Percentiles rank a stretch among this genome's conserved stretches.
Evolutionary conservation across 1,140 invertebrate species (phyloP).

Genomic region (Galendromus occidentalis): DNA sequence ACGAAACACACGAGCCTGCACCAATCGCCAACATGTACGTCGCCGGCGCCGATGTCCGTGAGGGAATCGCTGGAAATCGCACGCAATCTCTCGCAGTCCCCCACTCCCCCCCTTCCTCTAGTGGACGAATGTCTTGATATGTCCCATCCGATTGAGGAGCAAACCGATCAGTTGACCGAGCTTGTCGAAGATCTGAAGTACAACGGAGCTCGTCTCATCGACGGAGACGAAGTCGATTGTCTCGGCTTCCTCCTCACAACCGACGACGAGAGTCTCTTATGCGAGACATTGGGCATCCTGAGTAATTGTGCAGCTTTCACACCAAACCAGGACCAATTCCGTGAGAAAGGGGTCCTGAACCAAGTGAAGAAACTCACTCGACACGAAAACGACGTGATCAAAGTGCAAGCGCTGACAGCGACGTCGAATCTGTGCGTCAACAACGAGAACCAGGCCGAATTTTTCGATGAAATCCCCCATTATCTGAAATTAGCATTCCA

Average conservation of each 20-base stretch:
- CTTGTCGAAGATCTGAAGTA: conserved; percentile 10
- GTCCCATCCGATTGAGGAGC: neutral
- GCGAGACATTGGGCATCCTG: neutral
- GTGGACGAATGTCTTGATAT: neutral
- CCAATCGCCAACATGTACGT: neutral
- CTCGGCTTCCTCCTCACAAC: conserved; percentile 5
- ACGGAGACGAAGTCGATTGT: neutral
- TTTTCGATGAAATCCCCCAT: neutral
- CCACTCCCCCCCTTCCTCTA: neutral
- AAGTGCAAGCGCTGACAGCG: neutral
- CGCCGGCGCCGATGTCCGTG: neutral
- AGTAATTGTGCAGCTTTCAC: neutral
- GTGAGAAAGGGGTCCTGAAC: neutral
- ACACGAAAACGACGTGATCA: conserved; percentile 4
- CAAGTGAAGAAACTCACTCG: neutral
- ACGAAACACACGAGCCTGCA: neutral
- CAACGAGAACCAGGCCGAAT: conserved; percentile 1
- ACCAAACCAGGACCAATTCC: neutral
- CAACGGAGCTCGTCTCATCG: conserved; percentile 8
- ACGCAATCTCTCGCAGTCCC: neutral
- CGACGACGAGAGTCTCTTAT: neutral
- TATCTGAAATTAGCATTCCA: neutral
- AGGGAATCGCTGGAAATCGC: neutral
- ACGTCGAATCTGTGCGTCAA: conserved; percentile 3
- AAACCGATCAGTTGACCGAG: neutral